Evolutionary conservation across 2,113 vertebrate species (phyloP).

Genomic region (Onychostruthus taczanowskii): DNA sequence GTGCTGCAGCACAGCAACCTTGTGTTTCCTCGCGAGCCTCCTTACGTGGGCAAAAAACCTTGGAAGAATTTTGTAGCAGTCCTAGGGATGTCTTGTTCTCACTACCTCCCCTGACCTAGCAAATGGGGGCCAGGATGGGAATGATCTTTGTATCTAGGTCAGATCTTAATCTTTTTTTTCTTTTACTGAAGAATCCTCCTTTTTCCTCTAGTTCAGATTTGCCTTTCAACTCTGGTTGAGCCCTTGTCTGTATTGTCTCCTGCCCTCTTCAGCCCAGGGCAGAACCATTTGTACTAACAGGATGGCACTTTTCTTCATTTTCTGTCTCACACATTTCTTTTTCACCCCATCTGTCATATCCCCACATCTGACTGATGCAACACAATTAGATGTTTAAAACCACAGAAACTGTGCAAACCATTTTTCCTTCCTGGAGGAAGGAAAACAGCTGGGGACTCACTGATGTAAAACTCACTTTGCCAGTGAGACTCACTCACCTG

Average conservation of each 20-base stretch:
- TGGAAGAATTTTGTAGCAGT: not conserved
- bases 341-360: not conserved
- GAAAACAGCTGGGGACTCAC: not conserved
- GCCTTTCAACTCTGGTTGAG: not conserved
- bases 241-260: not conserved
- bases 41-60: not conserved
- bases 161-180: not conserved
- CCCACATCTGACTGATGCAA: not conserved
- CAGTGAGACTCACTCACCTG: not conserved
- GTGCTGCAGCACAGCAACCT: not conserved
- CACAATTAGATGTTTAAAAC: not conserved
- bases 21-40: not conserved
- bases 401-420: not conserved
- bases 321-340: not conserved
- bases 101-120: not conserved
- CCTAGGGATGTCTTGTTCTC: not conserved
- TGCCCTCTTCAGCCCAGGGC: not conserved
- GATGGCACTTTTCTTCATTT: not conserved
- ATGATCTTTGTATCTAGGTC: not conserved
- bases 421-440: not conserved
- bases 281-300: not conserved
- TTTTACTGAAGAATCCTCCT: not conserved
- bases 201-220: not conserved
- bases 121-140: not conserved
- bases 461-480: not conserved